Conservation (phyloP, 2,113 vertebrate genomes). For the Podarcis raffonei region DNA sequence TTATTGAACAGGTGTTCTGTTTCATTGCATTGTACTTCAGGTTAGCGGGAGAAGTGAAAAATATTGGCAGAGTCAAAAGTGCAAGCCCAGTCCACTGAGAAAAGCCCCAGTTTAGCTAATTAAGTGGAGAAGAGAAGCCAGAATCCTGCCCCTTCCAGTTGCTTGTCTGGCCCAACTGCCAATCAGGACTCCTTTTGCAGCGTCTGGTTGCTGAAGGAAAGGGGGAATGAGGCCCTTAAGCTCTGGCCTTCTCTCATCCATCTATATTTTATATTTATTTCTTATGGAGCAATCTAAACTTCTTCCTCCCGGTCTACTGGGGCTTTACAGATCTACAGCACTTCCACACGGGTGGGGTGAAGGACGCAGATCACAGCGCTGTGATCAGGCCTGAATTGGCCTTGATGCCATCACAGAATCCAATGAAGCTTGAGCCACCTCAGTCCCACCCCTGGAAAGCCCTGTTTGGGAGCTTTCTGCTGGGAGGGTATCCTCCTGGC, state of each 20-base stretch:
- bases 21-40: not conserved
- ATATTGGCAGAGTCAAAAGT: not conserved
- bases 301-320: too few species aligned
- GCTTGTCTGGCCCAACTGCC: not conserved
- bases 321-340: too few species aligned
- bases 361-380: too few species aligned
- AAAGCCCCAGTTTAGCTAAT: not conserved
- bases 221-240: not conserved
- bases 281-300: not conserved
- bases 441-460: too few species aligned
- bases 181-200: not conserved
- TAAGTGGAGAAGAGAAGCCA: not conserved
- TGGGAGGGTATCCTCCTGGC: accelerated
- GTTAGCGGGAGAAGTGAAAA: not conserved
- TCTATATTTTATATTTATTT: not conserved
- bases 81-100: not conserved
- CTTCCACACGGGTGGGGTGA: too few species aligned
- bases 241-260: not conserved
- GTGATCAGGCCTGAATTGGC: too few species aligned
- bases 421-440: too few species aligned
- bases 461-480: too few species aligned
- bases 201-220: too few species aligned
- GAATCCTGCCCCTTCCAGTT: not conserved
- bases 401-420: too few species aligned
- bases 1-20: not conserved